Percentiles rank a stretch among this genome's conserved stretches.
phyloP scores from a whole-genome alignment of 1,140 invertebrate genomes.

The Penaeus indicus region DNA sequence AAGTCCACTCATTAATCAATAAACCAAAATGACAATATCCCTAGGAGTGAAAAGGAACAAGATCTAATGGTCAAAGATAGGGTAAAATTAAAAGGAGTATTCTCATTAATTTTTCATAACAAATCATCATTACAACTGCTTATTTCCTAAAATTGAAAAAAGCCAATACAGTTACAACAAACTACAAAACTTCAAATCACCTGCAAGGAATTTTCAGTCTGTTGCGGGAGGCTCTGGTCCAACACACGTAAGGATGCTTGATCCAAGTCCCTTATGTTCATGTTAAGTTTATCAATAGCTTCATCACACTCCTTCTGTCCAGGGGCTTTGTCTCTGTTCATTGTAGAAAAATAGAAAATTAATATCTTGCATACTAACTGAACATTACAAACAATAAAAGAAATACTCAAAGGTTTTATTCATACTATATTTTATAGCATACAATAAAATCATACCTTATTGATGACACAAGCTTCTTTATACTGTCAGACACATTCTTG shows the following conservation, averaged over 20 bases:
- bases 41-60: no score
- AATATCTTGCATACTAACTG: background rate
- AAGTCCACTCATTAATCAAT: background rate
- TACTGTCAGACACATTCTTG: slow-evolving; percentile 95
- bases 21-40: no score
- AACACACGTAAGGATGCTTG: slow-evolving; percentile 88
- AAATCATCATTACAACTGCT: background rate
- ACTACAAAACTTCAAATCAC: slow-evolving; percentile 11
- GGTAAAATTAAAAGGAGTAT: no score
- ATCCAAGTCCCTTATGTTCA: slow-evolving; percentile 86
- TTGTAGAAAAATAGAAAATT: slow-evolving; percentile 68
- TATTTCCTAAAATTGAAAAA: background rate
- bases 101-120: no score
- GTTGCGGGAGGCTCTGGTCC: slow-evolving; percentile 82
- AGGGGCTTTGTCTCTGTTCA: slow-evolving; percentile 86
- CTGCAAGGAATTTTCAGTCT: slow-evolving; percentile 76
- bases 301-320: slow-evolving; percentile 94
- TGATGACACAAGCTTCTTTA: slow-evolving; percentile 91
- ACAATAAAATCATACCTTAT: slow-evolving; percentile 77
- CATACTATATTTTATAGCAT: slow-evolving; percentile 38
- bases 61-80: no score
- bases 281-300: slow-evolving; percentile 83
- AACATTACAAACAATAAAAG: background rate
- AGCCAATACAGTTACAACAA: background rate
- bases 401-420: slow-evolving; percentile 42